phyloP scores from a whole-genome alignment of 2,797 vertebrate species.

The Rhincodon typus region DNA sequence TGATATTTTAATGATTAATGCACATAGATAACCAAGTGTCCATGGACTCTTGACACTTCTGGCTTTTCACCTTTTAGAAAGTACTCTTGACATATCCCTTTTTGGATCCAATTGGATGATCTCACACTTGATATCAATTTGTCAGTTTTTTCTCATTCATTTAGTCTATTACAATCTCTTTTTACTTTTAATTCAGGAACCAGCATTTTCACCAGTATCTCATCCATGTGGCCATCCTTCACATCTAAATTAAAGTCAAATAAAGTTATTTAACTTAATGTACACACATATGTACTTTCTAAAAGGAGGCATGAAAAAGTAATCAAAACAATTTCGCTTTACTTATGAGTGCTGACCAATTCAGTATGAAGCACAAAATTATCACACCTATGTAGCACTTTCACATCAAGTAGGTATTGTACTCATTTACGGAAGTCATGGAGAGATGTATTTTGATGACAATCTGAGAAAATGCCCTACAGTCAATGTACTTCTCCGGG shows the following conservation, averaged over 20 bases:
- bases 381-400: not conserved
- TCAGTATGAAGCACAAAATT: not conserved
- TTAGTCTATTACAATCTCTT: no score
- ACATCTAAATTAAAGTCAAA: not conserved
- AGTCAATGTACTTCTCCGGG: not conserved
- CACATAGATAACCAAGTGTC: no score
- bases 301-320: not conserved
- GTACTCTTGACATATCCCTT: no score
- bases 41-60: no score
- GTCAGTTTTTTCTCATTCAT: no score
- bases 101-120: no score
- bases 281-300: not conserved
- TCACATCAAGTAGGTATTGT: not conserved
- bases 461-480: not conserved
- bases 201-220: not conserved
- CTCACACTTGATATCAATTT: no score
- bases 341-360: not conserved
- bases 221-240: not conserved
- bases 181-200: not conserved
- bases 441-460: not conserved
- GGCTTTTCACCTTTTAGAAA: no score
- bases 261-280: not conserved
- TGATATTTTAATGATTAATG: no score
- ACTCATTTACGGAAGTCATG: not conserved
- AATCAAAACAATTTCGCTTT: not conserved